Evolutionary conservation across 2,888 invertebrate species (phyloP).

Genomic region (Gortyna flavago): DNA sequence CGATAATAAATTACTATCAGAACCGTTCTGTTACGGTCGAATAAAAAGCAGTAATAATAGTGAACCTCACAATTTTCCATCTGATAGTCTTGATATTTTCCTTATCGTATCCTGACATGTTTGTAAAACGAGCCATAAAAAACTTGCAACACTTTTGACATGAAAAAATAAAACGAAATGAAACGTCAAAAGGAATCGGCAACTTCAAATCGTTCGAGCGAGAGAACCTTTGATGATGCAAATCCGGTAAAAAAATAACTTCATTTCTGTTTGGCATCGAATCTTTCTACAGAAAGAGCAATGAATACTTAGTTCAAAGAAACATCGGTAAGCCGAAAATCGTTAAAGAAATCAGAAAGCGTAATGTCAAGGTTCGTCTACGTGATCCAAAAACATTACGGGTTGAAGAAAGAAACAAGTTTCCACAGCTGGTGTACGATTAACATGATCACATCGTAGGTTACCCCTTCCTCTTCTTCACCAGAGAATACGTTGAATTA

Average conservation of each 20-base stretch:
- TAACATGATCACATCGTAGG: too few relatives aligned
- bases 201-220: neutral
- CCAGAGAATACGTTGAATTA: constrained; percentile 28
- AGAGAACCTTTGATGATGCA: neutral
- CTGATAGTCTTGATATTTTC: neutral
- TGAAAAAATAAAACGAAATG: neutral
- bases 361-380: neutral
- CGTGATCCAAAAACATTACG: neutral
- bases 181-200: neutral
- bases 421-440: neutral
- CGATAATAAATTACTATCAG: neutral
- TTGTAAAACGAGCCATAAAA: neutral
- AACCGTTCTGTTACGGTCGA: neutral
- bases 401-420: neutral
- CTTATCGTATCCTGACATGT: neutral
- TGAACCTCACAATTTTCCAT: neutral
- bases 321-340: neutral
- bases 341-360: constrained; percentile 3
- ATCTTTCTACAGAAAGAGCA: neutral
- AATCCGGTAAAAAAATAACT: neutral
- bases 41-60: neutral
- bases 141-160: neutral
- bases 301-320: neutral
- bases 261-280: neutral
- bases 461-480: neutral